A percentile compares a stretch with the other conserved stretches of the same genome.
Evolutionary conservation across 2,888 invertebrate species (phyloP).

Genomic region (Pseudococcus longispinus): DNA sequence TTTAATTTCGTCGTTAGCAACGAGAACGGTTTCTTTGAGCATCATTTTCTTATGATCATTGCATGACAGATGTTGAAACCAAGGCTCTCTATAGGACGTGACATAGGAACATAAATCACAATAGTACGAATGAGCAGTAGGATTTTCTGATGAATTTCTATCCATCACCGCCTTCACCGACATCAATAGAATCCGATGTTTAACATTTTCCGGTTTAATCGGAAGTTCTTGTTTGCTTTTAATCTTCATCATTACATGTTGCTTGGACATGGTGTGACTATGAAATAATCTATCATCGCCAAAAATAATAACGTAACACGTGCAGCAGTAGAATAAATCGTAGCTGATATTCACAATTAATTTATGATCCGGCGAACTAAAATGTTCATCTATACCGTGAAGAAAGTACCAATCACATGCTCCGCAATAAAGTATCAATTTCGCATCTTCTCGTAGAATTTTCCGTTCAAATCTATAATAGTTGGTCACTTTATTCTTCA

Average conservation of each 20-base stretch:
- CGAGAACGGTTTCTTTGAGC: not conserved
- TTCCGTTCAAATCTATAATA: constrained; percentile 14
- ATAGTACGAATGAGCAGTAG: not conserved
- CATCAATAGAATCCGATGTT: not conserved
- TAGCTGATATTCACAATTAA: not conserved
- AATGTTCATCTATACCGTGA: constrained; percentile 1
- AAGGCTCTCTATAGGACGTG: not conserved
- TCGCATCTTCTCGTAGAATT: not conserved
- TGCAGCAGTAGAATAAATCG: not conserved
- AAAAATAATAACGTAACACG: constrained; percentile 7
- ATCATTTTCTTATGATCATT: not conserved
- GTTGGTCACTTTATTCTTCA: not conserved
- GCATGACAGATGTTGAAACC: not conserved
- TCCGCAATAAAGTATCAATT: not conserved
- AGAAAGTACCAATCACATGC: constrained; percentile 3
- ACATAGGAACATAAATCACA: constrained; percentile 25
- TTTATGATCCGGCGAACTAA: not conserved
- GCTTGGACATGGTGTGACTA: not conserved
- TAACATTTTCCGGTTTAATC: not conserved
- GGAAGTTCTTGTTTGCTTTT: not conserved
- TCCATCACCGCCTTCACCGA: not conserved
- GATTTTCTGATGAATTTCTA: not conserved
- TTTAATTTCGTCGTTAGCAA: not conserved
- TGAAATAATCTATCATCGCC: constrained; percentile 17
- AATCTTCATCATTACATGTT: not conserved